phyloP scores from a whole-genome alignment of 2,797 vertebrate species.

The Perodicticus potto region DNA sequence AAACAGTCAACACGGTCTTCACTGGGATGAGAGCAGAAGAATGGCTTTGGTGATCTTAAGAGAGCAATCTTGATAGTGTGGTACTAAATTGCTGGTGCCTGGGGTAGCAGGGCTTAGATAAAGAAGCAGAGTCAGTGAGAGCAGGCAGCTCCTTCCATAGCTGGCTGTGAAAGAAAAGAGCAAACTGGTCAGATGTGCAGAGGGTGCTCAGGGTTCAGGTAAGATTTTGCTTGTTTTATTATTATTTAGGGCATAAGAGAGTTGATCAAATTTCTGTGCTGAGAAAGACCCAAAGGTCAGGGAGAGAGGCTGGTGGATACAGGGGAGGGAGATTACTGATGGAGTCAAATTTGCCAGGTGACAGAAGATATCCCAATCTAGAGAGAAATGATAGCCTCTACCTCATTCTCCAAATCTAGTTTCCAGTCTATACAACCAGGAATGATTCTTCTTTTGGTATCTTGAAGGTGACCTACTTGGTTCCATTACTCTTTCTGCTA shows the following conservation, averaged over 20 bases:
- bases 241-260: neutral
- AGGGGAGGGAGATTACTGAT: neutral
- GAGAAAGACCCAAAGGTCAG: neutral
- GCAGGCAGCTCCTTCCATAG: neutral
- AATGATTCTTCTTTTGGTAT: constrained; percentile 33
- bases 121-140: neutral
- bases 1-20: neutral
- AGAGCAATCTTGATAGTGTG: neutral
- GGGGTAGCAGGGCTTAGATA: neutral
- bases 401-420: constrained; percentile 42
- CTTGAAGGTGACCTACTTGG: constrained; percentile 13
- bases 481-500: neutral
- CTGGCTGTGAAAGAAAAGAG: neutral
- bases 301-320: neutral
- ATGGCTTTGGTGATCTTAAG: neutral
- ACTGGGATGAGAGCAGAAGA: fast-evolving
- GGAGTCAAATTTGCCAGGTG: neutral
- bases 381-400: neutral
- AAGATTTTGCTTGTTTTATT: constrained; percentile 7
- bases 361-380: constrained; percentile 1
- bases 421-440: neutral
- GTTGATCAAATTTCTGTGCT: constrained; percentile 19
- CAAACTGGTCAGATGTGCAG: neutral
- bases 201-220: neutral
- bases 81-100: neutral